Base-by-base conservation (phyloP, 2,113 vertebrate genomes). In the Heterochromis multidens region DNA sequence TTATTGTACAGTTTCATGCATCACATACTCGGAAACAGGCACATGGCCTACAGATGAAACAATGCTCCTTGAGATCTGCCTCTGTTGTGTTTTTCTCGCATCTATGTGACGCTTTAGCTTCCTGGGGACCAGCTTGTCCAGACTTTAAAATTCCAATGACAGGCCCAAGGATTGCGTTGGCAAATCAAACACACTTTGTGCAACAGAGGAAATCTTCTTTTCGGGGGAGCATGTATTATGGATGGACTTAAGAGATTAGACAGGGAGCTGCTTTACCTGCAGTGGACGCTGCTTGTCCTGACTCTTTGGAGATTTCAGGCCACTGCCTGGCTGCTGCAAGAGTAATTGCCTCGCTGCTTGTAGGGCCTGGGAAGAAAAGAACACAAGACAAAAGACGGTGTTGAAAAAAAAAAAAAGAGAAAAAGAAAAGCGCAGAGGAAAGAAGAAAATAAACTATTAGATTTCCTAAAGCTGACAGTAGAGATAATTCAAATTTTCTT, bases 321-420 rank as follows among this genome's bases (percentile, higher is more conserved):
- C 97, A 97, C 97, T 97, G 96, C 97, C 98, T 96, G 99, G 98
- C 96, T 99, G 99, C 94, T 99, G 98, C 96, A 99, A 96, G 94
- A 99, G 97, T 97, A 99, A 97, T 96, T 99, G 98, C 93, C 98
- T 98, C 92, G 98, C 98, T 96, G 97, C 98, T 95, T 99, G 98
- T 91, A 99, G 96, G 93, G 99, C 98, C 99, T 99, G 95, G 95
- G 95, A 90, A 87, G 88, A 88, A 49, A 90, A 72, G 82, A 88
- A 78, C 81, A 92, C 78, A 92, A 90, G 79, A 93, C 83, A 93
- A 87, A 92, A 91, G 87, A 77, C 2, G 4, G 87, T 67, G 85
- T 88, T 77, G 91, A 52, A 87, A 90, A 90, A 62, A 93, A 27
- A 29, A 25, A 92, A 23, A 49, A 92, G 23, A 46, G 57, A 83